phyloP scores from a whole-genome alignment of 2,797 vertebrate species.

The Bufotes viridis region DNA sequence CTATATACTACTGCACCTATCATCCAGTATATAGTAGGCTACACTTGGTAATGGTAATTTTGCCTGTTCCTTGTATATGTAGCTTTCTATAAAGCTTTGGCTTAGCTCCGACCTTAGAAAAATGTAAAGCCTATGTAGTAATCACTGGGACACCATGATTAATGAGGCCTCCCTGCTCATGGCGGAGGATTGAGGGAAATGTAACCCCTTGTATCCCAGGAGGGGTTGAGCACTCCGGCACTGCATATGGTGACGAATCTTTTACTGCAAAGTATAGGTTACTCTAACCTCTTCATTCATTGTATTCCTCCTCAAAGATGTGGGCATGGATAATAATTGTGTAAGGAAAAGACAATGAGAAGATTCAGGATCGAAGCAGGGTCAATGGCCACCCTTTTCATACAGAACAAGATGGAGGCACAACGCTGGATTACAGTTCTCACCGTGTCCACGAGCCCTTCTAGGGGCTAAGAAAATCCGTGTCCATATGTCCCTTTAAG shows the following conservation, averaged over 20 bases:
- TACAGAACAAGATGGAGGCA: no score
- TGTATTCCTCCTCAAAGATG: background rate
- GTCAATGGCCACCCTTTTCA: no score
- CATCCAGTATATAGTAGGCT: background rate
- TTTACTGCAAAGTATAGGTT: background rate
- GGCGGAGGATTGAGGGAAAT: conserved; percentile 61
- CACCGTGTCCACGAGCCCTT: no score
- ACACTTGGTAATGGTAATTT: no score
- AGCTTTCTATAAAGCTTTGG: conserved; percentile 30
- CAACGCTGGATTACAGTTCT: no score
- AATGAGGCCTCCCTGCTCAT: conserved; percentile 66
- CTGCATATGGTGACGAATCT: background rate
- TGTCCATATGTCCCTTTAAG: no score
- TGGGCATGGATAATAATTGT: background rate
- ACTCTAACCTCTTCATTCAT: background rate
- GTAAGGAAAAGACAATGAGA: background rate
- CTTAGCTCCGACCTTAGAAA: conserved; percentile 68
- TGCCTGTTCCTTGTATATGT: no score
- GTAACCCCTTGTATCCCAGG: conserved; percentile 57
- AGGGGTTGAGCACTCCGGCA: background rate
- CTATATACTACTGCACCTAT: background rate
- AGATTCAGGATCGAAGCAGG: no score
- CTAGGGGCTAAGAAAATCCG: no score
- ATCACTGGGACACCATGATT: conserved; percentile 71
- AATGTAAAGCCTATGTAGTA: conserved; percentile 68